Base-by-base conservation (phyloP, 2,113 vertebrate genomes). In the Diadophis punctatus region DNA sequence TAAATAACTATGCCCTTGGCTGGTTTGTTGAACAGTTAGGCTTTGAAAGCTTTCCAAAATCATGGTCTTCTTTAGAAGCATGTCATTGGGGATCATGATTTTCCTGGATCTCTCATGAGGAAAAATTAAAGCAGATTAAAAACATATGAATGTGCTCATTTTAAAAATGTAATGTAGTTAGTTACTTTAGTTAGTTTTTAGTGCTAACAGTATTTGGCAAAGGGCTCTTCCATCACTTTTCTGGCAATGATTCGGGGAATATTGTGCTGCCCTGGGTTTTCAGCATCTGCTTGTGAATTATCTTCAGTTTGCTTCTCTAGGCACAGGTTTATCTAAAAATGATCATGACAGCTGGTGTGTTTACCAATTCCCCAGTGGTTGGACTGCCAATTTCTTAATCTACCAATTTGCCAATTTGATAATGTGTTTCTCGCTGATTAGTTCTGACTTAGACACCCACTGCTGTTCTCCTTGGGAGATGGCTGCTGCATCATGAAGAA, bases 361-460 rank as follows among this genome's bases (percentile, higher is more conserved):
- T 80, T 56, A 63, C 87, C 43, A 84, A n/a, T 52, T 23, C 20
- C 0, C 27, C 39, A 84, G 23, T 4, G n/a, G 68, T 85, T 84
- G 84, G 52, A 85, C 60, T 89, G 63, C 39, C 18, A 39, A 84
- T 84, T 89, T 89, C 55, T 39, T 89, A 89, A 92, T 92, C 18
- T 84, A 84, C 63, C 39, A 49, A 84, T 89, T 89, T 92, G 39
- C 91, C 63, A 89, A 20, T 30, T 89, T 92, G 52, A 53, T 89
- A 89, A 58, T 85, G 20, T 89, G 87, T 89, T 92, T 89, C 55
- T 84, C 25, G 43, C 51, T 92, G 63, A 89, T 58, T 92, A 58
- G 18, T 49, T 84, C 87, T 92, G 39, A 89, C 39, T 56, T 39
- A 89, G 63, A 84, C 14, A 25, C 16, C 56, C 51, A 39, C 16